phyloP scores from a whole-genome alignment of 2,113 vertebrate genomes.

The Pithys albifrons region DNA sequence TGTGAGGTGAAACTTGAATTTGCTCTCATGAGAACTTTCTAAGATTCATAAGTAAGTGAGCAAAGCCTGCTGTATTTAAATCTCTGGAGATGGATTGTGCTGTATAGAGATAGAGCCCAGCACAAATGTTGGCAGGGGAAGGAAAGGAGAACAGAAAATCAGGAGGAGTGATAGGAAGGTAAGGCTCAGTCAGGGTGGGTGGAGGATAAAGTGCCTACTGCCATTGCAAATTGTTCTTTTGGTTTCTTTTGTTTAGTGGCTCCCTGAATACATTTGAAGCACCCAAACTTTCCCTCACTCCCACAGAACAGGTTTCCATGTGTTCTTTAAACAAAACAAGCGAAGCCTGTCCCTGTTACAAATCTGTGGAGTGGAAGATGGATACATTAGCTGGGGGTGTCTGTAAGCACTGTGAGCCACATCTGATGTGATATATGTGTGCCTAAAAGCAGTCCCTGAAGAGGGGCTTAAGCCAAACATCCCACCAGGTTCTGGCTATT shows the following conservation, averaged over 20 bases:
- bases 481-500: neutral
- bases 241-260: neutral
- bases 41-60: neutral
- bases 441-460: neutral
- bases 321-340: neutral
- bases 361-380: neutral
- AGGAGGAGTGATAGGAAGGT: neutral
- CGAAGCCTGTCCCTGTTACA: neutral
- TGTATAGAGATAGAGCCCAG: neutral
- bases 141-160: neutral
- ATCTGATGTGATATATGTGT: neutral
- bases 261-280: neutral
- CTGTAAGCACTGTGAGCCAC: neutral
- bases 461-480: neutral
- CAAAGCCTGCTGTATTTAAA: neutral
- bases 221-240: neutral
- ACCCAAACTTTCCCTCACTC: neutral
- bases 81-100: constrained; percentile 21
- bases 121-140: neutral
- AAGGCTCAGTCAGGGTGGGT: neutral
- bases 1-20: constrained; percentile 49
- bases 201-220: neutral
- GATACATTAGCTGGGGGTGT: neutral
- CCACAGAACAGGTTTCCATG: neutral
- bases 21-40: constrained; percentile 51